Percentiles rank a stretch among this genome's conserved stretches.
These are phyloP conservation scores for Phalacrocorax pelagicus DNA, from an alignment of 2,113 vertebrate genomes.

Conservation along the genomic window DNA sequence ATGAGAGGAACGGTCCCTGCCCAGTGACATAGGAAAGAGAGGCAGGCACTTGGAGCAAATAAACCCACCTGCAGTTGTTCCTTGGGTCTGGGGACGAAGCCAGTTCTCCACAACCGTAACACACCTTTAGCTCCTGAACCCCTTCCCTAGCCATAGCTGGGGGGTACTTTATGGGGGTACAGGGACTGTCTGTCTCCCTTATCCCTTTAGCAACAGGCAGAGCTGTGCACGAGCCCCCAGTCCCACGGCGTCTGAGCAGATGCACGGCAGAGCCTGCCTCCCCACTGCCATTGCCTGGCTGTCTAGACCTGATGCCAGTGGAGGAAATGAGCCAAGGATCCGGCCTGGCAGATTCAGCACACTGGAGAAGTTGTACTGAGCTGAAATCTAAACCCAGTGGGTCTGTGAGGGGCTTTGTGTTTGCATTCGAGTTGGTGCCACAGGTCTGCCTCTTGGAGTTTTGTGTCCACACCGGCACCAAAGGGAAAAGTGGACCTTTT, in stretches of 20 bases:
- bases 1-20: neutral
- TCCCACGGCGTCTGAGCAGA: neutral
- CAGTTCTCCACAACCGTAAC: neutral
- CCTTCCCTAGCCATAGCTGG: accelerated
- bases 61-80: neutral
- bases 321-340: neutral
- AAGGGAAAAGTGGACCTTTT: neutral
- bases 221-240: accelerated
- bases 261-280: neutral
- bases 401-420: neutral
- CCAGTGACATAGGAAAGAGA: neutral
- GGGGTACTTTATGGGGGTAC: neutral
- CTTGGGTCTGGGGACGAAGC: neutral
- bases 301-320: neutral
- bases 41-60: neutral
- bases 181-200: neutral
- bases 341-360: neutral
- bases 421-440: accelerated
- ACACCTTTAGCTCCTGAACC: neutral
- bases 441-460: neutral
- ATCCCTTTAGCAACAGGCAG: neutral
- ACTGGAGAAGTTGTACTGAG: neutral
- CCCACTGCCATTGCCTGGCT: neutral
- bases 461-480: neutral
- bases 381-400: neutral